phyloP scores from a whole-genome alignment of 2,113 vertebrate genomes.

The Scophthalmus maximus region DNA sequence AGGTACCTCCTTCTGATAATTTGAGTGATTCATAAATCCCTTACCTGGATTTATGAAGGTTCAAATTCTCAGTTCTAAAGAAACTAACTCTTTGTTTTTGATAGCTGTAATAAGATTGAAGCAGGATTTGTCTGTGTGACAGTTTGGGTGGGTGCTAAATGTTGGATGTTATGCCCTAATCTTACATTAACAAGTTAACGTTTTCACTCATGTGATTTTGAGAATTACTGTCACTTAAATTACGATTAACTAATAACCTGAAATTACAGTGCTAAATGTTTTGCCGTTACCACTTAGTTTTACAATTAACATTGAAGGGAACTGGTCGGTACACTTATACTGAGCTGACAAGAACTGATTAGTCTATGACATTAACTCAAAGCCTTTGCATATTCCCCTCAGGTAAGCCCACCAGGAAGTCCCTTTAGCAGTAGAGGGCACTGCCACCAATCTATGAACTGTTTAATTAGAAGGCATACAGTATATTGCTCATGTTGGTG shows the following conservation, averaged over 20 bases:
- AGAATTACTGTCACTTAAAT: too few species aligned
- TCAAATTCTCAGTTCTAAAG: neutral
- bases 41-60: too few species aligned
- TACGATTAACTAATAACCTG: too few species aligned
- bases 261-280: too few species aligned
- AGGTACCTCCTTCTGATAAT: conserved; percentile 3
- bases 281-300: too few species aligned
- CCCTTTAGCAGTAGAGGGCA: conserved; percentile 49
- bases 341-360: too few species aligned
- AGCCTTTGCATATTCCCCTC: conserved; percentile 50
- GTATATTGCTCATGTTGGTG: conserved; percentile 12
- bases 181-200: too few species aligned
- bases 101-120: neutral
- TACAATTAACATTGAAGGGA: too few species aligned
- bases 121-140: neutral
- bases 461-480: conserved; percentile 48
- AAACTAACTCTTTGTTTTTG: neutral
- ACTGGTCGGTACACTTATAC: too few species aligned
- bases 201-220: too few species aligned
- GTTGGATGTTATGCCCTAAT: neutral
- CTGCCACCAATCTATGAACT: conserved; percentile 48
- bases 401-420: conserved; percentile 48
- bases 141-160: conserved; percentile 11
- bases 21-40: conserved; percentile 9
- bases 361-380: too few species aligned